Percentiles rank a stretch among this genome's conserved stretches.
These are phyloP conservation scores for Nixonia krombeini DNA, from an alignment of 1,140 invertebrate species.

Conservation along the genomic window DNA sequence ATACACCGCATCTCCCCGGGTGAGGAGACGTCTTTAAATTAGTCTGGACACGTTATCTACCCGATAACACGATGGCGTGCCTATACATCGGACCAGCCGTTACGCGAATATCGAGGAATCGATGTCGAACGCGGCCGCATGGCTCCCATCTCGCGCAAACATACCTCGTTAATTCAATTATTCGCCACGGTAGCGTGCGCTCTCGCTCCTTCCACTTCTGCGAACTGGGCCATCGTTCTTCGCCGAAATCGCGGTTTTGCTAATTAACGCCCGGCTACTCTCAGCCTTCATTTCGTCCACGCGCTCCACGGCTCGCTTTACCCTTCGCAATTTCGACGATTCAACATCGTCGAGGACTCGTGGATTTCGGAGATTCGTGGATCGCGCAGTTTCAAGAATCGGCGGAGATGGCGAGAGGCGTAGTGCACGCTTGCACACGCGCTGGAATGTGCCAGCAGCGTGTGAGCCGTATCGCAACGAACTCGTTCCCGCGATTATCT, in stretches of 20 bases:
- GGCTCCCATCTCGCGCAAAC: constrained; percentile 27
- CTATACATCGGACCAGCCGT: constrained; percentile 50
- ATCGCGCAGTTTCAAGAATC: too few relatives aligned
- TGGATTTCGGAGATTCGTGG: too few relatives aligned
- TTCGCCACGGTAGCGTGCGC: constrained; percentile 13
- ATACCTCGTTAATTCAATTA: constrained; percentile 48
- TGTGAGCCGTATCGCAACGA: constrained; percentile 51
- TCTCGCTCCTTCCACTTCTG: too few relatives aligned
- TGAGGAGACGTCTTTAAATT: constrained; percentile 67
- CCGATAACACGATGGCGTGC: constrained; percentile 59
- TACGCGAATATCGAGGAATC: constrained; percentile 52
- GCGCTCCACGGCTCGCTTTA: too few relatives aligned
- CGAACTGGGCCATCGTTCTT: too few relatives aligned
- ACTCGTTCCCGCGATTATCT: constrained; percentile 57
- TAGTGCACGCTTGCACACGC: constrained; percentile 40
- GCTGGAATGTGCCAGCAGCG: constrained; percentile 58
- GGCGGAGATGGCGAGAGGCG: too few relatives aligned
- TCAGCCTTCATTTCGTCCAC: too few relatives aligned
- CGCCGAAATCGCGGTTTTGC: too few relatives aligned
- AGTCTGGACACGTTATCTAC: constrained; percentile 67
- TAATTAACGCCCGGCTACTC: too few relatives aligned
- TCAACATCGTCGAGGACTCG: too few relatives aligned
- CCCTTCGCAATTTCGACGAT: too few relatives aligned
- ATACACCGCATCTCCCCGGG: constrained; percentile 53
- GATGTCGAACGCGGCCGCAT: constrained; percentile 30